phyloP scores from a whole-genome alignment of 2,888 invertebrate genomes.

The Erannis defoliaria region DNA sequence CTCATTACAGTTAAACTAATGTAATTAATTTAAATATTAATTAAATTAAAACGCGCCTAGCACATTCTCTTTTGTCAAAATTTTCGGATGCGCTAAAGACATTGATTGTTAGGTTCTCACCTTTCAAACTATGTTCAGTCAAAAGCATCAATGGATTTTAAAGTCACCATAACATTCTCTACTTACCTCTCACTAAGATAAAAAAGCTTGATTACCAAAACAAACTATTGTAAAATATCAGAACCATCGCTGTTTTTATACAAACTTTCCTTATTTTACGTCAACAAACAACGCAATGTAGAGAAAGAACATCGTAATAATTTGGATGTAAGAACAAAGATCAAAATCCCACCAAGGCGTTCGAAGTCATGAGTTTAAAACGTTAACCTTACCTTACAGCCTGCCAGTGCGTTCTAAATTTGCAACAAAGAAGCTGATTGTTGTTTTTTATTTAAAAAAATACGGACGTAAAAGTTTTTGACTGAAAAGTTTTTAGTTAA shows the following conservation, averaged over 20 bases:
- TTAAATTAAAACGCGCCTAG: background rate
- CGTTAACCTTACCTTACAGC: conserved; percentile 54
- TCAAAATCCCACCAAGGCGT: conserved; percentile 29
- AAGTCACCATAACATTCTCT: background rate
- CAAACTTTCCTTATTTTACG: background rate
- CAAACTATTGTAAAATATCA: background rate
- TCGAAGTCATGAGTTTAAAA: conserved; percentile 55
- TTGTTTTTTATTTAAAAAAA: conserved; percentile 7
- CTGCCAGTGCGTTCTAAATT: conserved; percentile 61
- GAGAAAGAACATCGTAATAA: background rate
- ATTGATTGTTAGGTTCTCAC: background rate
- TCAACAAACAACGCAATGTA: conserved; percentile 14
- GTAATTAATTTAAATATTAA: background rate
- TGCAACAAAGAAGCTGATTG: conserved; percentile 39
- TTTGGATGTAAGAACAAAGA: conserved; percentile 22
- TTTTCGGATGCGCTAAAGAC: background rate
- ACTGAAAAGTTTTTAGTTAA: conserved; percentile 14
- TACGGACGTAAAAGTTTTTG: conserved; percentile 6
- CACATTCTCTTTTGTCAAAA: conserved; percentile 25
- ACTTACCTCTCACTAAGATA: background rate
- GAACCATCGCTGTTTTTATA: conserved; percentile 15
- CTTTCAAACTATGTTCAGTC: background rate
- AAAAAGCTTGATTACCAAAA: background rate
- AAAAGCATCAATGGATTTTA: background rate
- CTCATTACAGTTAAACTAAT: background rate